Percentiles rank a stretch among this genome's conserved stretches.
Conservation (phyloP, 2,113 vertebrate genomes). For the Atractosteus spatula region DNA sequence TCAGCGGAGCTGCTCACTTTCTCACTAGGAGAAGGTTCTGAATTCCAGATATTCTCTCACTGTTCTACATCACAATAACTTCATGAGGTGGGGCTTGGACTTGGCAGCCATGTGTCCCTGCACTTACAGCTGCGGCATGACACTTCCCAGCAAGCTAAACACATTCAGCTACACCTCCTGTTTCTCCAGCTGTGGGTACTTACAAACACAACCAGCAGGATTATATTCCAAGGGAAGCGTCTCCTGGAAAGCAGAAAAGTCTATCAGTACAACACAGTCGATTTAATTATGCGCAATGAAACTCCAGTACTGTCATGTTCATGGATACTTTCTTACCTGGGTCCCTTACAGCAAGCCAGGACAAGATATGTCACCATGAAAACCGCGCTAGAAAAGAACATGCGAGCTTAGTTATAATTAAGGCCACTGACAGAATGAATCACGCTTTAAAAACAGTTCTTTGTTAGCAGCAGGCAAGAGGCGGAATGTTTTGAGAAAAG, state of each 20-base stretch:
- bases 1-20: too few species aligned
- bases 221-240: slow-evolving; percentile 87
- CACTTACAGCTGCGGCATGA: too few species aligned
- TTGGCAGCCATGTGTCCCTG: too few species aligned
- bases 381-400: slow-evolving; percentile 61
- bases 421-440: neutral
- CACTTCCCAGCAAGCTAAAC: too few species aligned
- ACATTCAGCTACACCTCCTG: too few species aligned
- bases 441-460: neutral
- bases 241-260: slow-evolving; percentile 66
- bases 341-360: slow-evolving; percentile 83
- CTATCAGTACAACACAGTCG: neutral
- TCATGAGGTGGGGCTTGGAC: too few species aligned
- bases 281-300: neutral
- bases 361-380: slow-evolving; percentile 82
- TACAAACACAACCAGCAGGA: slow-evolving; percentile 85
- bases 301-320: too few species aligned
- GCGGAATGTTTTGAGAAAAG: too few species aligned
- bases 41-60: too few species aligned
- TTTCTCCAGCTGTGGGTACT: slow-evolving; percentile 52
- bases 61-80: too few species aligned
- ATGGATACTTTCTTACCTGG: slow-evolving; percentile 69
- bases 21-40: too few species aligned
- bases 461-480: neutral
- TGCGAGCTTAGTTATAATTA: neutral